These are phyloP conservation scores for Polyploca ridens DNA, from an alignment of 2,888 invertebrate species.

Conservation along the genomic window DNA sequence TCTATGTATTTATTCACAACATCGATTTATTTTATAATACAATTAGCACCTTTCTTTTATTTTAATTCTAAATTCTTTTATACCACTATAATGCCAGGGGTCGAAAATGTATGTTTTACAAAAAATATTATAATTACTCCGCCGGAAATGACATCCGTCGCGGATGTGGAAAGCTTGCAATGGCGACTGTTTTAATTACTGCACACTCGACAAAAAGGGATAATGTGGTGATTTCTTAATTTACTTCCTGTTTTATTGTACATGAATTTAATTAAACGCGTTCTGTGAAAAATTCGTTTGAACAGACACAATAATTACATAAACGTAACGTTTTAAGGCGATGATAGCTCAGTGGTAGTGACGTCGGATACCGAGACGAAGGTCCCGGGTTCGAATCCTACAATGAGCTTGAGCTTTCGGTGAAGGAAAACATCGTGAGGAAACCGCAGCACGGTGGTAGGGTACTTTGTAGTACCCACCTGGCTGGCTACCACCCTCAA, in stretches of 20 bases:
- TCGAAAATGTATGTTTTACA: background rate
- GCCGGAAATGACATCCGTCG: background rate
- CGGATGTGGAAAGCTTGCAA: conserved; percentile 7
- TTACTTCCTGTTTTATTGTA: conserved; percentile 1
- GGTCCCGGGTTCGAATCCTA: too few species aligned
- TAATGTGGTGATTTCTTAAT: conserved; percentile 7
- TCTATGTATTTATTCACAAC: too few species aligned
- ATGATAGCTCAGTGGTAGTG: too few species aligned
- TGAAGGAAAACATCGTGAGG: too few species aligned
- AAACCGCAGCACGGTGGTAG: too few species aligned
- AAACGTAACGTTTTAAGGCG: too few species aligned
- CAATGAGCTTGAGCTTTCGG: too few species aligned
- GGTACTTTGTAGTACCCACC: too few species aligned
- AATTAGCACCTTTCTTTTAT: background rate
- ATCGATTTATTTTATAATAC: background rate
- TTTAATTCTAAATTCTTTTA: background rate
- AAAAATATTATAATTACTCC: background rate
- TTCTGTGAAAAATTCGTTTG: background rate
- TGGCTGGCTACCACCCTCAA: too few species aligned
- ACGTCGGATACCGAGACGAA: too few species aligned
- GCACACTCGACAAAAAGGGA: conserved; percentile 3
- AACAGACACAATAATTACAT: background rate
- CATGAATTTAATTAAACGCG: background rate
- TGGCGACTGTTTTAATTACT: conserved; percentile 5
- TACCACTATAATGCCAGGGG: background rate